A percentile compares a stretch with the other conserved stretches of the same genome.
phyloP scores from a whole-genome alignment of 2,113 vertebrate genomes.

The Propithecus coquereli region DNA sequence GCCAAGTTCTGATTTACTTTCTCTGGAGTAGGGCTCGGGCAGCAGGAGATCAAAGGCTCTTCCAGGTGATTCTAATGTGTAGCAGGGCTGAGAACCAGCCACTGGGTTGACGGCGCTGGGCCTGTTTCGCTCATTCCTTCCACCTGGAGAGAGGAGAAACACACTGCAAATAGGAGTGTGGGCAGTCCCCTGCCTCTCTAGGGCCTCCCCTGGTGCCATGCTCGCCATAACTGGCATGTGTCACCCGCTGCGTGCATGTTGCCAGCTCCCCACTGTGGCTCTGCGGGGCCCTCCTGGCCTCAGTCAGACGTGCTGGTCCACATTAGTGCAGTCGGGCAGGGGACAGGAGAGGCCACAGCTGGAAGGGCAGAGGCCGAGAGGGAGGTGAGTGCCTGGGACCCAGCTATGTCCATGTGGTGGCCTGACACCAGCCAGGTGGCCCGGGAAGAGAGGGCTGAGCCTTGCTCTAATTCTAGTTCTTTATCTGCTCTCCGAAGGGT shows the following conservation, averaged over 20 bases:
- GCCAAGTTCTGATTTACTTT: background rate
- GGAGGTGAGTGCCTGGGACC: background rate
- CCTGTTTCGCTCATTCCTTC: background rate
- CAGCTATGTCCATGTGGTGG: rapidly evolving
- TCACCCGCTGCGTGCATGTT: rapidly evolving
- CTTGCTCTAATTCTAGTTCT: background rate
- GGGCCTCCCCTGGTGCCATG: background rate
- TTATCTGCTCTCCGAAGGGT: constrained; percentile 76
- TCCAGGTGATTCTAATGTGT: background rate
- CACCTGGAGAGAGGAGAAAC: background rate
- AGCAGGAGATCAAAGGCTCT: background rate
- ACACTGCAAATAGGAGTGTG: background rate
- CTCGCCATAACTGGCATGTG: rapidly evolving
- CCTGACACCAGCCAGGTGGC: rapidly evolving
- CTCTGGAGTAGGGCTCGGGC: background rate
- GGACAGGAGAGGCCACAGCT: too few species aligned
- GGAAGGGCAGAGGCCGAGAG: background rate
- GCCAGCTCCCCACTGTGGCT: rapidly evolving
- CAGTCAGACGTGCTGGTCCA: too few species aligned
- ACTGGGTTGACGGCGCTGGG: too few species aligned
- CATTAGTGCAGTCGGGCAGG: background rate
- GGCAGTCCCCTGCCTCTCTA: background rate
- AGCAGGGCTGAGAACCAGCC: background rate
- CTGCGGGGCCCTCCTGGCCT: background rate
- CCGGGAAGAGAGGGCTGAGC: rapidly evolving